phyloP scores from a whole-genome alignment of 2,888 invertebrate genomes.

The Lymantria dispar region DNA sequence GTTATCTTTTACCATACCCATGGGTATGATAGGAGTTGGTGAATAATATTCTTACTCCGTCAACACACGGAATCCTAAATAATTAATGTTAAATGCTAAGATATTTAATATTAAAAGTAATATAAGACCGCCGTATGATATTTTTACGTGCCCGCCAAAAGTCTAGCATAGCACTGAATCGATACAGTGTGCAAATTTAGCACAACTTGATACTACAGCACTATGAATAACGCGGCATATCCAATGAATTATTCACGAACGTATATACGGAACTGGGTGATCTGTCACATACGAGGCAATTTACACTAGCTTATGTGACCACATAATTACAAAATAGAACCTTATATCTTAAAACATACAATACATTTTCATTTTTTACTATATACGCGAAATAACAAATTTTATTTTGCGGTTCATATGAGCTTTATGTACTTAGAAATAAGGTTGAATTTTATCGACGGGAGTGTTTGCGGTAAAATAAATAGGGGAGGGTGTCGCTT shows the following conservation, averaged over 20 bases:
- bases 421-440: conserved; percentile 6
- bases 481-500: not conserved
- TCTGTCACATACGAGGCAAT: conserved; percentile 20
- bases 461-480: not conserved
- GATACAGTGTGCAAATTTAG: too few species aligned
- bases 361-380: conserved; percentile 19
- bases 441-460: conserved; percentile 7
- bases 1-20: too few species aligned
- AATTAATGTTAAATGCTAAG: too few species aligned
- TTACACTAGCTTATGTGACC: conserved; percentile 12
- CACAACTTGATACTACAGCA: not conserved
- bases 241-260: conserved; percentile 35
- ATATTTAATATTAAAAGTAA: too few species aligned
- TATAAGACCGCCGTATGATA: too few species aligned
- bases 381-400: conserved; percentile 3
- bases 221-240: not conserved
- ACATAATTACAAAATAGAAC: conserved; percentile 17
- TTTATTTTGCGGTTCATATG: conserved; percentile 8
- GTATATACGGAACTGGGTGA: conserved; percentile 15
- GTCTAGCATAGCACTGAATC: too few species aligned
- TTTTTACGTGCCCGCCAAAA: too few species aligned
- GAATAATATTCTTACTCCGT: too few species aligned
- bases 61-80: too few species aligned
- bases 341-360: conserved; percentile 8
- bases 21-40: too few species aligned